Evolutionary conservation across 2,888 invertebrate genomes (phyloP).

Genomic region (Agrotis exclamationis): DNA sequence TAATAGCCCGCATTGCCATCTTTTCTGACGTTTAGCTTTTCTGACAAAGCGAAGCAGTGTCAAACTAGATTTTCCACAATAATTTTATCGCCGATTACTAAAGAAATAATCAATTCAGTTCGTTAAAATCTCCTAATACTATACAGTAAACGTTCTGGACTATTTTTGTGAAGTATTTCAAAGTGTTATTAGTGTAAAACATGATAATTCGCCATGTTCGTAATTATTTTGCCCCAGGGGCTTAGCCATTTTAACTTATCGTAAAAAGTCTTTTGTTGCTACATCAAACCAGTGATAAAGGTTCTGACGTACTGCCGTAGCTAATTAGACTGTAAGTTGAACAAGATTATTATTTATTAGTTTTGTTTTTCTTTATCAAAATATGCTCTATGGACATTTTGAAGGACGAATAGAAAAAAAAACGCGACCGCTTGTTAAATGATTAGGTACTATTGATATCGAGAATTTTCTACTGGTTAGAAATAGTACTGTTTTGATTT

Average conservation of each 20-base stretch:
- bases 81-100: conserved; percentile 40
- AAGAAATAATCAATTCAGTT: conserved; percentile 32
- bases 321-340: conserved; percentile 60
- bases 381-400: background rate
- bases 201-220: conserved; percentile 43
- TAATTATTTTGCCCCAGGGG: conserved; percentile 62
- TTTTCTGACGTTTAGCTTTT: conserved; percentile 39
- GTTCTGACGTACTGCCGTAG: conserved; percentile 72
- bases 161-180: conserved; percentile 24
- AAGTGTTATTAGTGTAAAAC: conserved; percentile 22
- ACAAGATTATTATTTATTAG: conserved; percentile 9
- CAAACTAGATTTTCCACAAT: conserved; percentile 42
- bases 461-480: background rate
- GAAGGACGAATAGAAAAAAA: conserved; percentile 2
- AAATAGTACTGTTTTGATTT: background rate
- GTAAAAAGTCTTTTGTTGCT: conserved; percentile 64
- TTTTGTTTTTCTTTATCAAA: background rate
- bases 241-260: conserved; percentile 71
- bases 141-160: conserved; percentile 12
- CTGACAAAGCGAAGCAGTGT: conserved; percentile 47
- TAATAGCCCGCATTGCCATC: conserved; percentile 44
- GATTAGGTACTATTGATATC: too few relatives aligned
- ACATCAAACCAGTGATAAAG: conserved; percentile 65
- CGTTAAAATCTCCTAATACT: background rate
- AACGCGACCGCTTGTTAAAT: background rate